These are phyloP conservation scores for Cyphomyrmex costatus DNA, from an alignment of 1,140 invertebrate genomes.

Conservation along the genomic window DNA sequence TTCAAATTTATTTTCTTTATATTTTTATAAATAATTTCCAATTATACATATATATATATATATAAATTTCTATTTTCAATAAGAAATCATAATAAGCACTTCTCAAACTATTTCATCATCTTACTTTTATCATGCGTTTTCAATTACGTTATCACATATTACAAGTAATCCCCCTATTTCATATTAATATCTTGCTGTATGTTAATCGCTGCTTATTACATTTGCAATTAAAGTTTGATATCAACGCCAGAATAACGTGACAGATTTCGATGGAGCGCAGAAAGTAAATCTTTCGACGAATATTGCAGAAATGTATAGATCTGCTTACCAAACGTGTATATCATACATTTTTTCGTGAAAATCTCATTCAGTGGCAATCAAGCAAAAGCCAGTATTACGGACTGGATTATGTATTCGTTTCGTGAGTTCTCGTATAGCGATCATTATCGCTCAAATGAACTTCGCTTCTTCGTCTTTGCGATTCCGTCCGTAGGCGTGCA, in stretches of 20 bases:
- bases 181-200: slow-evolving; percentile 17
- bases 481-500: slow-evolving; percentile 30
- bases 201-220: slow-evolving; percentile 25
- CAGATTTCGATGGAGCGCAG: background rate
- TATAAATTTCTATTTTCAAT: background rate
- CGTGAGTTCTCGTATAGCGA: background rate
- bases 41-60: too few relatives aligned
- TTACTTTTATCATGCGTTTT: background rate
- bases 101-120: background rate
- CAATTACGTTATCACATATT: background rate
- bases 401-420: slow-evolving; percentile 38
- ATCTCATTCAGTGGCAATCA: slow-evolving; percentile 29
- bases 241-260: slow-evolving; percentile 2
- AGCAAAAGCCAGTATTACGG: background rate
- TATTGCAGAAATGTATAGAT: background rate
- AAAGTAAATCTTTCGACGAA: background rate
- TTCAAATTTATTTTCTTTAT: background rate
- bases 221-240: slow-evolving; percentile 1
- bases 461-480: slow-evolving; percentile 27
- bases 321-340: background rate
- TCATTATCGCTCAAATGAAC: slow-evolving; percentile 57
- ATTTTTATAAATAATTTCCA: background rate
- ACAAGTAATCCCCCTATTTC: background rate
- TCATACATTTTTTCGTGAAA: background rate
- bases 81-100: background rate